Percentiles rank a stretch among this genome's conserved stretches.
Conservation (phyloP, 2,888 invertebrate species). For the Celastrina argiolus region DNA sequence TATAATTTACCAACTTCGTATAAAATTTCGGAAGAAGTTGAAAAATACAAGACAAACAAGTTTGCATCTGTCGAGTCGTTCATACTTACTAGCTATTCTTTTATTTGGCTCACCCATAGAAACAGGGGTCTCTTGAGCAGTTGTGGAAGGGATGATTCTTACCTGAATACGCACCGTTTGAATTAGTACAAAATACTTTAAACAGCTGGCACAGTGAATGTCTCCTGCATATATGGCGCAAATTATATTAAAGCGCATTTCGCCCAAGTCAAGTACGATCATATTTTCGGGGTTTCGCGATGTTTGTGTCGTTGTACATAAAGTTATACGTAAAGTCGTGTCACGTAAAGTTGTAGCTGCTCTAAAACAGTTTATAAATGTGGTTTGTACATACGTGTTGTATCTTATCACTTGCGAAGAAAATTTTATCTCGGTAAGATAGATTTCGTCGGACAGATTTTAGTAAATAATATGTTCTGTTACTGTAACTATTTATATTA, state of each 20-base stretch:
- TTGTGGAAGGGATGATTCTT: constrained; percentile 41
- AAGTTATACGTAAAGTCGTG: constrained; percentile 44
- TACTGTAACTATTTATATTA: not conserved
- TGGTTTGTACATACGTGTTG: constrained; percentile 42
- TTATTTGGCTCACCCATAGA: constrained; percentile 10
- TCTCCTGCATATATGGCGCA: constrained; percentile 3
- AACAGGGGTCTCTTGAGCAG: constrained; percentile 35
- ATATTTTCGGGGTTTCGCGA: not conserved
- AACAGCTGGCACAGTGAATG: constrained; percentile 32
- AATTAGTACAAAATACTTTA: constrained; percentile 9
- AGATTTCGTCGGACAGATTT: not conserved
- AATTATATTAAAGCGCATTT: constrained; percentile 1
- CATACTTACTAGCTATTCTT: constrained; percentile 1
- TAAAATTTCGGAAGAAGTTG: not conserved
- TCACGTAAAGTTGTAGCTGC: constrained; percentile 39
- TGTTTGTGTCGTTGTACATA: constrained; percentile 33
- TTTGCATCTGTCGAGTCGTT: not conserved
- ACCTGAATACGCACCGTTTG: constrained; percentile 43
- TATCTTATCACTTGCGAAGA: constrained; percentile 26
- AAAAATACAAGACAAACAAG: not conserved
- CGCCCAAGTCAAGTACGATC: not conserved
- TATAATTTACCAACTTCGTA: too few relatives aligned
- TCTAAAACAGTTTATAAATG: constrained; percentile 43
- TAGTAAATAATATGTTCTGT: not conserved
- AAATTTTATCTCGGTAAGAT: constrained; percentile 15